Percentiles rank a stretch among this genome's conserved stretches.
phyloP scores from a whole-genome alignment of 2,888 invertebrate species.

The Melanargia galathea region DNA sequence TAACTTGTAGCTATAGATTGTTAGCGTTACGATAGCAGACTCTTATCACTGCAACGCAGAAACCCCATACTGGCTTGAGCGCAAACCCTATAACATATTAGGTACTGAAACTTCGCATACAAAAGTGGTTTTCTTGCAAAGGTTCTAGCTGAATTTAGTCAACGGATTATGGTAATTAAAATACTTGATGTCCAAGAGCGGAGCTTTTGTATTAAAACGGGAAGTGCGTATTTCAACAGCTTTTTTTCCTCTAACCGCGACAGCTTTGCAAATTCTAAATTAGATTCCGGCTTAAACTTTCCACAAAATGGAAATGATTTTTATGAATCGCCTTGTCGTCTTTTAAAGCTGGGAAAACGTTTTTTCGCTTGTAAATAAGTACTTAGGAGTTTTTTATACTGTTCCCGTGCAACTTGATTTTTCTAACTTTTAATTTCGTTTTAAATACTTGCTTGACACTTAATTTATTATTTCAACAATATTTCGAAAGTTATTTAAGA shows the following conservation, averaged over 20 bases:
- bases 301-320: constrained; percentile 13
- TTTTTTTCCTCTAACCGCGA: constrained; percentile 11
- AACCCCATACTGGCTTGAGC: no score
- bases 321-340: constrained; percentile 9
- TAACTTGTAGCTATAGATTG: no score
- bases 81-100: no score
- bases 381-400: constrained; percentile 7
- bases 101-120: no score
- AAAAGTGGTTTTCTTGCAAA: not conserved
- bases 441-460: not conserved
- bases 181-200: constrained; percentile 52
- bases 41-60: no score
- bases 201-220: constrained; percentile 24
- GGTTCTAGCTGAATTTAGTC: constrained; percentile 43
- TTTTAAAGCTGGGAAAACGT: constrained; percentile 5
- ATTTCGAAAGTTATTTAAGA: not conserved
- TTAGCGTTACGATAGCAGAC: no score
- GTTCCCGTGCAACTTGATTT: not conserved
- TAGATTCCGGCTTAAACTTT: constrained; percentile 16
- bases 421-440: not conserved
- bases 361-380: constrained; percentile 15
- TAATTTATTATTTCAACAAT: not conserved
- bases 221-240: constrained; percentile 29
- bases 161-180: constrained; percentile 65
- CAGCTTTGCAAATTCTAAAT: constrained; percentile 7